Percentiles rank a stretch among this genome's conserved stretches.
These are phyloP conservation scores for Drosophila melanica DNA, from an alignment of 1,140 invertebrate genomes.

Conservation along the genomic window DNA sequence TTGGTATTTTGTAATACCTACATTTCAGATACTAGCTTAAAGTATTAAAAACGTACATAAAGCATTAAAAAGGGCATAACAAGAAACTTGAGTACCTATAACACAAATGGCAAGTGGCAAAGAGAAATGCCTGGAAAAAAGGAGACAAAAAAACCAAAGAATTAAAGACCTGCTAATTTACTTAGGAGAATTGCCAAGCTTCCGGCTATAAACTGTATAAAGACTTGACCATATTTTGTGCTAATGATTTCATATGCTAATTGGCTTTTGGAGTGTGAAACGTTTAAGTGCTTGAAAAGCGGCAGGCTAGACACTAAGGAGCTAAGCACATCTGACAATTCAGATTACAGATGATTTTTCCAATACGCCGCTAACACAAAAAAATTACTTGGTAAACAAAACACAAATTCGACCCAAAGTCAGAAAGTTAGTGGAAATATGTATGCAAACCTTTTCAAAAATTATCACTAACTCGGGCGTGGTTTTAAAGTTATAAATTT, in stretches of 20 bases:
- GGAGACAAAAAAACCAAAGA: constrained; percentile 15
- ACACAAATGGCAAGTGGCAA: constrained; percentile 14
- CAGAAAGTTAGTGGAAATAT: no score
- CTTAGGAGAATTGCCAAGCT: constrained; percentile 34
- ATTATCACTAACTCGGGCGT: no score
- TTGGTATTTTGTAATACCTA: no score
- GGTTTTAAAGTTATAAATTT: no score
- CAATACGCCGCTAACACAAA: no score
- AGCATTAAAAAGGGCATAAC: not conserved
- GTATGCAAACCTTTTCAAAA: no score
- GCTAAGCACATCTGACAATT: not conserved
- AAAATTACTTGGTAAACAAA: no score
- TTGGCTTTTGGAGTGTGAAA: constrained; percentile 37
- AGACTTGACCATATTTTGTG: constrained; percentile 8
- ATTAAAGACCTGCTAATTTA: constrained; percentile 38
- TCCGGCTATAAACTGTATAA: constrained; percentile 18
- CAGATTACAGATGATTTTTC: no score
- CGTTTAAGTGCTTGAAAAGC: constrained; percentile 2
- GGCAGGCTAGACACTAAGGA: not conserved
- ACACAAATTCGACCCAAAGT: no score
- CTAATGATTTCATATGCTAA: constrained; percentile 57
- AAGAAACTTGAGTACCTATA: constrained; percentile 13
- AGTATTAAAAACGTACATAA: no score
- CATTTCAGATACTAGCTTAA: no score
- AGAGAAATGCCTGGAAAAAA: constrained; percentile 10